A percentile compares a stretch with the other conserved stretches of the same genome.
Conservation (phyloP, 2,888 invertebrate genomes). For the Caenorhabditis sulstoni region DNA sequence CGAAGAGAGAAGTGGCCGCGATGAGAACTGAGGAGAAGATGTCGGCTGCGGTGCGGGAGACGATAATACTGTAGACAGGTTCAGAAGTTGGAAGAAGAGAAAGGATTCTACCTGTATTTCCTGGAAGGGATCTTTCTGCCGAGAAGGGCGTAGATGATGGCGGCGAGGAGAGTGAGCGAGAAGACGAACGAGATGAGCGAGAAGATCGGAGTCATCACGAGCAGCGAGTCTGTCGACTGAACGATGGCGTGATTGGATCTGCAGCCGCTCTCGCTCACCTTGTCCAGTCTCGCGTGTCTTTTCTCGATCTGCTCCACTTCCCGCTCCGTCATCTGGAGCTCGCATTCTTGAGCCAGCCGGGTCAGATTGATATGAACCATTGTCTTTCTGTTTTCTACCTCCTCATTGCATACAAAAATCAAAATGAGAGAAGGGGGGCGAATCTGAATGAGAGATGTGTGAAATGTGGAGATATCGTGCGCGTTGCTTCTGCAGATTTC, state of each 20-base stretch:
- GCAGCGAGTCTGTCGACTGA: conserved; percentile 61
- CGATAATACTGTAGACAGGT: conserved; percentile 59
- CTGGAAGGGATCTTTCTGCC: conserved; percentile 66
- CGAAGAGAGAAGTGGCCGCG: conserved; percentile 62
- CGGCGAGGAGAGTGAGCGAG: conserved; percentile 59
- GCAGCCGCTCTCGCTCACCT: conserved; percentile 12
- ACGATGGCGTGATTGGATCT: neutral
- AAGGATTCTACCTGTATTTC: conserved; percentile 62
- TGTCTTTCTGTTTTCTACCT: conserved; percentile 16
- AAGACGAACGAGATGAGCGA: conserved; percentile 60
- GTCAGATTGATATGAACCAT: conserved; percentile 59
- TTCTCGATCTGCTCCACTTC: conserved; percentile 49
- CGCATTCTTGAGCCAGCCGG: conserved; percentile 52
- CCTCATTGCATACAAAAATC: neutral
- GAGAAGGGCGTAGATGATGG: conserved; percentile 63
- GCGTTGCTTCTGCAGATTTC: conserved; percentile 15
- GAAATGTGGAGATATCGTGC: conserved; percentile 22
- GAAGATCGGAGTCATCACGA: conserved; percentile 62
- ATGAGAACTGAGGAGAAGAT: conserved; percentile 66
- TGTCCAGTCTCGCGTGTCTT: conserved; percentile 51
- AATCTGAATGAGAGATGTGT: conserved; percentile 12
- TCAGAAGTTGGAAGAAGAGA: neutral
- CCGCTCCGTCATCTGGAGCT: conserved; percentile 52
- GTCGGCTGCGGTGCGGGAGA: conserved; percentile 64
- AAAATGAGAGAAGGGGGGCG: conserved; percentile 5